Percentiles rank a stretch among this genome's conserved stretches.
phyloP scores from a whole-genome alignment of 2,888 invertebrate species.

The Mechanitis messenoides region DNA sequence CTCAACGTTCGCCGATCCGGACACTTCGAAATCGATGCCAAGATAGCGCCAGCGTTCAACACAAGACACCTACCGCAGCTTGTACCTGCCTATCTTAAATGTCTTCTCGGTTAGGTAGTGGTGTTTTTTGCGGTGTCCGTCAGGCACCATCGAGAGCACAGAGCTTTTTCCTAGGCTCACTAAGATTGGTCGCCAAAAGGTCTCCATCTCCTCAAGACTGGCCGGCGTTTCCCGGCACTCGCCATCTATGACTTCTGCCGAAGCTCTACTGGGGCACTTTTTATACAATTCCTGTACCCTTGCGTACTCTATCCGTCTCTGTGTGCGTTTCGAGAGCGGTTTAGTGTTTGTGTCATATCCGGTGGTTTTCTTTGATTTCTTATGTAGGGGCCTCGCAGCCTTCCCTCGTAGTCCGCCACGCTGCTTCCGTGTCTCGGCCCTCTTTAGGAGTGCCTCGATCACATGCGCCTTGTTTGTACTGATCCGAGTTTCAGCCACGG shows the following conservation, averaged over 20 bases:
- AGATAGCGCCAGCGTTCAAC: conserved; percentile 37
- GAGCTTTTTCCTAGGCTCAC: conserved; percentile 33
- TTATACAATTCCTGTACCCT: conserved; percentile 25
- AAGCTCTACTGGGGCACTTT: conserved; percentile 24
- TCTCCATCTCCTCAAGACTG: conserved; percentile 25
- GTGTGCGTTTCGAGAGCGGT: conserved; percentile 8
- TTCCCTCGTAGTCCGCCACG: conserved; percentile 9
- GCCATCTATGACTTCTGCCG: conserved; percentile 28
- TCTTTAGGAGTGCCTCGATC: conserved; percentile 11
- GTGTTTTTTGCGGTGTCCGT: conserved; percentile 5
- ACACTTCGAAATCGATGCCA: conserved; percentile 38
- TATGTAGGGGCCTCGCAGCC: conserved; percentile 7
- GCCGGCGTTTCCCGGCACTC: conserved; percentile 21
- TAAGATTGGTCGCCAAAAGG: conserved; percentile 29
- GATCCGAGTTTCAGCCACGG: not conserved
- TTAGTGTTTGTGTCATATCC: conserved; percentile 11
- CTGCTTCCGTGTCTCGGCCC: conserved; percentile 6
- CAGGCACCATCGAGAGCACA: conserved; percentile 33
- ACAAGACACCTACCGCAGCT: conserved; percentile 33
- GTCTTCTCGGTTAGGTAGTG: not conserved
- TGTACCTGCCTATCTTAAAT: conserved; percentile 2
- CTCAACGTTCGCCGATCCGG: conserved; percentile 26
- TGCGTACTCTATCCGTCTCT: conserved; percentile 27
- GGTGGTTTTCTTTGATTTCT: not conserved
- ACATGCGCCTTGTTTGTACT: not conserved